Evolutionary conservation across 2,113 vertebrate genomes (phyloP).

Genomic region (Takifugu flavidus): DNA sequence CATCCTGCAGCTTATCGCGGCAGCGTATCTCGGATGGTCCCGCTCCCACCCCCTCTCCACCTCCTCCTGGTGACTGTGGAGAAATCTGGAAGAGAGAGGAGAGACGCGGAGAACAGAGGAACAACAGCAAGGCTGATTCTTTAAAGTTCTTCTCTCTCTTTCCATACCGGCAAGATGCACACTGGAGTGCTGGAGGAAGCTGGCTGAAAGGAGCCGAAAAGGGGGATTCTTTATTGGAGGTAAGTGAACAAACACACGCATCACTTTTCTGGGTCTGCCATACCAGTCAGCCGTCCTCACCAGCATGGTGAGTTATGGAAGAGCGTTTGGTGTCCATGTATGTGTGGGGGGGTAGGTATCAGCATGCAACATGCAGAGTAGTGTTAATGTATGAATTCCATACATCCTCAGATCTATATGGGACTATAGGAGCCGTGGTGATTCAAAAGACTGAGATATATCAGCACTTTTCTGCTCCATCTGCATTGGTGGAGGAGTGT

Average conservation of each 20-base stretch:
- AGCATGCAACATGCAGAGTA: conserved; percentile 53
- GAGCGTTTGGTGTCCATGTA: conserved; percentile 1
- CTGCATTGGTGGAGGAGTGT: conserved; percentile 69
- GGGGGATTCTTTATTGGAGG: conserved; percentile 51
- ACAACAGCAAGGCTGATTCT: conserved; percentile 44
- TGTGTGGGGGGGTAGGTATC: conserved; percentile 30
- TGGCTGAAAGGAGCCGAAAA: conserved; percentile 42
- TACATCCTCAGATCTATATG: conserved; percentile 27
- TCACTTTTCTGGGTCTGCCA: conserved; percentile 45
- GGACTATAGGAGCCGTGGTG: conserved; percentile 17
- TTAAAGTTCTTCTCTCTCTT: conserved; percentile 35
- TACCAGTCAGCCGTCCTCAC: conserved; percentile 34
- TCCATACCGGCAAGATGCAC: conserved; percentile 40
- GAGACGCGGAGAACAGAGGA: conserved; percentile 38
- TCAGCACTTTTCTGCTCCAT: conserved; percentile 55
- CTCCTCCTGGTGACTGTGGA: conserved; percentile 48
- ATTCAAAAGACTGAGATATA: conserved; percentile 28
- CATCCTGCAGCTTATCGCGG: conserved; percentile 68
- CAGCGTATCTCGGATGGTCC: conserved; percentile 62
- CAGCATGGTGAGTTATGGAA: conserved; percentile 33
- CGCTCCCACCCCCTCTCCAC: conserved; percentile 19
- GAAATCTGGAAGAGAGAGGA: conserved; percentile 50
- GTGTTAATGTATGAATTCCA: conserved; percentile 30
- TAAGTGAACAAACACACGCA: conserved; percentile 36
- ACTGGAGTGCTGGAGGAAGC: conserved; percentile 51